Percentiles rank a stretch among this genome's conserved stretches.
phyloP scores from a whole-genome alignment of 2,113 vertebrate species.

The Protobothrops flavoviridis region DNA sequence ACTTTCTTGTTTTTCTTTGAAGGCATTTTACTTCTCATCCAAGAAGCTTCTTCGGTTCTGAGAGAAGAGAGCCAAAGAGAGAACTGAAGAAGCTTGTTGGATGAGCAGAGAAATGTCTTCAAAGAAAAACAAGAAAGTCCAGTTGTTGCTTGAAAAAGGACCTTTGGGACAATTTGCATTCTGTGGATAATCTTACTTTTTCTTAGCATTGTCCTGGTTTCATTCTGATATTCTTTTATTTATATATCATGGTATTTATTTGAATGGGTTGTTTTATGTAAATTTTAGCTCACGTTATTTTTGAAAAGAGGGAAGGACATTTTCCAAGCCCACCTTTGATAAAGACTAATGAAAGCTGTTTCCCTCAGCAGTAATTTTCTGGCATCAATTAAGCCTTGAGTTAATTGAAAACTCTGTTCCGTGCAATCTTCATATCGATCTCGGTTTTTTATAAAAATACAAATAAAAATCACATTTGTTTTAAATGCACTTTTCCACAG shows the following conservation, averaged over 20 bases:
- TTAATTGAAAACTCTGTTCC: neutral
- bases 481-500: neutral
- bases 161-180: neutral
- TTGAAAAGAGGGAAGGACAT: neutral
- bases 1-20: too few relatives aligned
- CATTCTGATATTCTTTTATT: neutral
- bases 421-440: neutral
- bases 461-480: neutral
- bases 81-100: too few relatives aligned
- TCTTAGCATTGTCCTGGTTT: neutral
- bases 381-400: neutral
- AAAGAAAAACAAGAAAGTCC: too few relatives aligned
- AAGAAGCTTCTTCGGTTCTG: too few relatives aligned
- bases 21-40: too few relatives aligned
- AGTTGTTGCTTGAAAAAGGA: too few relatives aligned
- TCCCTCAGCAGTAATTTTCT: neutral
- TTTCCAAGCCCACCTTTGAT: neutral
- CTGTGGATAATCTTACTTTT: neutral
- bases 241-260: neutral
- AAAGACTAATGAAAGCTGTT: neutral
- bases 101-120: too few relatives aligned
- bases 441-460: neutral
- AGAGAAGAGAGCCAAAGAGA: too few relatives aligned
- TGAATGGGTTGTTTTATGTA: neutral
- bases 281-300: neutral